Evolutionary conservation across 2,888 invertebrate species (phyloP), one percentile per base, ranked within the genome.

Genomic region (Caenorhabditis japonica): DNA sequence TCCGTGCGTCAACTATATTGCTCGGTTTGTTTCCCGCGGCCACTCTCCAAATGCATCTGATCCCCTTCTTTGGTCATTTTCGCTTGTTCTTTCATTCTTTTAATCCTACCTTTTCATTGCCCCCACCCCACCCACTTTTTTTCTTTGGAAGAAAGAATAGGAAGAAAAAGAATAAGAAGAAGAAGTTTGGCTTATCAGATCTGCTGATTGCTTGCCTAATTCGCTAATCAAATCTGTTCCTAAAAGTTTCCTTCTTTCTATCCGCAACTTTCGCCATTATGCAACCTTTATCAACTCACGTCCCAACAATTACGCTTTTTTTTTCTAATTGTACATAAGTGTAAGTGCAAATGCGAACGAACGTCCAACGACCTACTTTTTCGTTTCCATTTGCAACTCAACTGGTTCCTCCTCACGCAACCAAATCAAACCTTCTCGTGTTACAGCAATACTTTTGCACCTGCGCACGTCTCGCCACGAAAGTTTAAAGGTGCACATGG

Each of bases 1-100:
- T n/a, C 66, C 66, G 66, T 66, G 66, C 66, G 56, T 66, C 66
- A 66, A 66, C 49, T 66, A 66, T 66, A 56, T 66, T 56, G 66
- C 56, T 66, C 41, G 41, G 64, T 39, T 56, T 66, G 64, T 64
- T 33, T 44, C 55, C 39, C 21, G 44, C 47, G 47, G 49, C 55
- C 56, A 27, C 56, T 41, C 56, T 66, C 66, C 41, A 51, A 66
- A 66, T 66, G 56, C 66, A 66, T 58, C 66, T 66, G 66, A 66
- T 66, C 66, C 55, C 46, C 34, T 55, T 64, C 56, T 66, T 33
- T 30, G 66, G 56, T 25, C 36, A 39, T 56, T 58, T 49, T 56
- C 51, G 34, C 52, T 43, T 61, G 43, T 52, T 53, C 53, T 43
- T 58, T 36, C 66, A 56, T 66, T 39, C 25, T 39, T 33, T 12